These are phyloP conservation scores for Salpingus planirostris DNA, from an alignment of 2,888 invertebrate species.

Conservation along the genomic window DNA sequence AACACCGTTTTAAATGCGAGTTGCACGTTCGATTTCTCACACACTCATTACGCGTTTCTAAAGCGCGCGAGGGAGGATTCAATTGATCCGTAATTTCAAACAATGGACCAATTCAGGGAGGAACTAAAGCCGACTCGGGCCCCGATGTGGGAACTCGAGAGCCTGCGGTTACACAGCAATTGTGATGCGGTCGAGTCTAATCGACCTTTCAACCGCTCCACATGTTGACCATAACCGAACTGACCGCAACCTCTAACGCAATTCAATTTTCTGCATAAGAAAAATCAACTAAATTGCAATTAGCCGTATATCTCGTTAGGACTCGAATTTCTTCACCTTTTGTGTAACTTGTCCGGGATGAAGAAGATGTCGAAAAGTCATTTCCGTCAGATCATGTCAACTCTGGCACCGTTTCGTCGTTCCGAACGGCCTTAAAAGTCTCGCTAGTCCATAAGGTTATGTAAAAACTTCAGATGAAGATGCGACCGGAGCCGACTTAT, in stretches of 20 bases:
- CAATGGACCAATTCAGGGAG: not conserved
- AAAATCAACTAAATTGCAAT: too few relatives aligned
- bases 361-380: not conserved
- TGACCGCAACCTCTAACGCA: too few relatives aligned
- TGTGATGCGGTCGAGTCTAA: not conserved
- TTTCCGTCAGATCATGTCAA: not conserved
- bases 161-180: conserved; percentile 27
- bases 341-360: too few relatives aligned
- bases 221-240: too few relatives aligned
- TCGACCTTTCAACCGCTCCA: not conserved
- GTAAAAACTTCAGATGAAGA: conserved; percentile 5
- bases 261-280: too few relatives aligned
- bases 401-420: too few relatives aligned
- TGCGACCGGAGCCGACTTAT: conserved; percentile 5
- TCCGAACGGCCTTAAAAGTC: not conserved
- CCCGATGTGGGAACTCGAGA: conserved; percentile 25
- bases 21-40: too few relatives aligned
- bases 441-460: conserved; percentile 1
- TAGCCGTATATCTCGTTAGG: too few relatives aligned
- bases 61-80: not conserved
- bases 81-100: not conserved
- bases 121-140: not conserved
- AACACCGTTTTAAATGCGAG: too few relatives aligned
- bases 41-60: not conserved
- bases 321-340: too few relatives aligned